Base-by-base conservation (phyloP, 1,140 invertebrate species). In the Oppia nitens region DNA sequence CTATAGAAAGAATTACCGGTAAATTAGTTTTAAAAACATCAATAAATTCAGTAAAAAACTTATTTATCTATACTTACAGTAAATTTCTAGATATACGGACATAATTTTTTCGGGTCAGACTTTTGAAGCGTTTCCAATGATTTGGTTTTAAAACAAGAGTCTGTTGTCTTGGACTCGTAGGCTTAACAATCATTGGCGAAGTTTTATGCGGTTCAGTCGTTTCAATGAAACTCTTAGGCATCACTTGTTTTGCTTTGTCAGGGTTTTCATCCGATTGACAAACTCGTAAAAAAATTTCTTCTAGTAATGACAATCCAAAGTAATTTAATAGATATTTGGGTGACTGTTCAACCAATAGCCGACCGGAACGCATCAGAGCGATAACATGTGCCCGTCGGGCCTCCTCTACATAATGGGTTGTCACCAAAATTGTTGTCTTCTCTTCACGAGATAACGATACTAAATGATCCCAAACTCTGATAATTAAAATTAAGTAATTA, bases 221-320 rank as follows among this genome's bases (percentile, higher is more conserved):
- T 40, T 40, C 32, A 40, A 40, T 40, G 17, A 9, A 40, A 40
- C 17, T 40, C 6, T 40, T 40, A 40, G 32, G 32, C 32, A 40
- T 40, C 17, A 17, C 32, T 9, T 40, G 17, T 6, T 40, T 17
- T 9, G 32, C 17, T 40, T 40, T 17, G n/a, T n/a, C n/a, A n/a
- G n/a, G n/a, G 6, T 40, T 40, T 40, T 6, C 6, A 40, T 40
- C 32, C 6, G 17, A 40, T 40, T 17, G 32, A 40, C 32, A 94
- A 0, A 96, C 73, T 72, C 92, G 89, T 14, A 98, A 72, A 77
- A 84, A n/a, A 77, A 78, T 54, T 95, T 98, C 75, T 83, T 97
- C 64, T 77, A 87, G 6, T 20, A 25, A 47, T 40, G 17, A n/a
- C 9, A 23, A 20, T 4, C 64, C 60, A 53, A 66, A 68, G n/a